Evolutionary conservation across 2,113 vertebrate genomes (phyloP).

Genomic region (Notarius lentiginosus): DNA sequence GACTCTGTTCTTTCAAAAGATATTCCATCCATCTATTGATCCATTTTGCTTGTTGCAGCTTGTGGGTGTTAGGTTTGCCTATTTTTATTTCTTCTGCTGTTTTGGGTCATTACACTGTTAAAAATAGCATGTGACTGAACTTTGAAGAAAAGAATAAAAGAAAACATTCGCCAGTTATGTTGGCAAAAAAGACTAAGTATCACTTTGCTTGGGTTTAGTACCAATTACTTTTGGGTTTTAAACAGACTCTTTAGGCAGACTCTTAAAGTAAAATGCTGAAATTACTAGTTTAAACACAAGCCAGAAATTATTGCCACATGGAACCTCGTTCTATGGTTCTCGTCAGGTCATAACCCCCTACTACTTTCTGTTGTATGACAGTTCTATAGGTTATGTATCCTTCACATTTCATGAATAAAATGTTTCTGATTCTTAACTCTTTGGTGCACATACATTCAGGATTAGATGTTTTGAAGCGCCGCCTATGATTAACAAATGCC

Average conservation of each 20-base stretch:
- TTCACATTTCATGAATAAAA: neutral
- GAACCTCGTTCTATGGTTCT: neutral
- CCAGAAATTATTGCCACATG: conserved; percentile 7
- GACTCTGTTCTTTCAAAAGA: no score
- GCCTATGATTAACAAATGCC: conserved; percentile 11
- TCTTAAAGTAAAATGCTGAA: neutral
- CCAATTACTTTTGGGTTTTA: conserved; percentile 17
- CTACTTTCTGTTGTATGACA: neutral
- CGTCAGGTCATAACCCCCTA: neutral
- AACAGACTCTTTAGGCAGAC: neutral
- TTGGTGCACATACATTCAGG: neutral
- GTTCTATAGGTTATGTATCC: neutral
- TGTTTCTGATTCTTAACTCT: neutral
- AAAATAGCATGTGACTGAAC: neutral
- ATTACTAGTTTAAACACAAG: neutral
- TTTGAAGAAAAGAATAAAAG: neutral
- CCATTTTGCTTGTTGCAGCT: no score
- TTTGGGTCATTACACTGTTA: neutral
- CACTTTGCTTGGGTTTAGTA: conserved; percentile 2
- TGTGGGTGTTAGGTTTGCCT: no score
- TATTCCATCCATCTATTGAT: no score
- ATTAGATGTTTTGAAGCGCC: neutral
- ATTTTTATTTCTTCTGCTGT: neutral
- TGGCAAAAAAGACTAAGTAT: neutral
- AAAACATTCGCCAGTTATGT: neutral